phyloP scores from a whole-genome alignment of 2,113 vertebrate genomes.

The Perccottus glenii region DNA sequence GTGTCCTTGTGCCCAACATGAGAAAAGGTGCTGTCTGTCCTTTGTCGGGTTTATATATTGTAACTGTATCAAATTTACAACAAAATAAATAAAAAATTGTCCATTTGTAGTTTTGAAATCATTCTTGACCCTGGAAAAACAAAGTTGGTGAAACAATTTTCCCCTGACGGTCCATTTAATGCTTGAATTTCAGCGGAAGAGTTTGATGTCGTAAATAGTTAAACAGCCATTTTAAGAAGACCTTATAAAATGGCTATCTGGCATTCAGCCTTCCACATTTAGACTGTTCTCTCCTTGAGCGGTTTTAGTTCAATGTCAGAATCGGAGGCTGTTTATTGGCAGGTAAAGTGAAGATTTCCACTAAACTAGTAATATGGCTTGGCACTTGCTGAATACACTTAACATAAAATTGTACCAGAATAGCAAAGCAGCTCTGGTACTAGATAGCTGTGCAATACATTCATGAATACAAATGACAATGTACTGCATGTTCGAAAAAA shows the following conservation, averaged over 20 bases:
- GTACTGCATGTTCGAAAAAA: no score
- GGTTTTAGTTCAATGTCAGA: no score
- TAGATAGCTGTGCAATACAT: no score
- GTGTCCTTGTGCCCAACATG: conserved; percentile 33
- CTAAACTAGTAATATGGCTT: no score
- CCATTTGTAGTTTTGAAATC: background rate
- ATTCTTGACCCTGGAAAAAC: conserved; percentile 8
- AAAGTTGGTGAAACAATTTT: background rate
- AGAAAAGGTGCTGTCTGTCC: conserved; percentile 12
- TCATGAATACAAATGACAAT: no score
- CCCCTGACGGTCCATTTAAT: background rate
- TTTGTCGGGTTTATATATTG: conserved; percentile 39
- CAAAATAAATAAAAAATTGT: conserved; percentile 30
- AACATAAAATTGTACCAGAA: no score
- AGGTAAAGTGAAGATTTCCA: no score
- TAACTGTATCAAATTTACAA: conserved; percentile 46
- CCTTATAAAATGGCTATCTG: background rate
- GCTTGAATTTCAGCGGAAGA: background rate
- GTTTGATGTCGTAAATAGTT: conserved; percentile 2
- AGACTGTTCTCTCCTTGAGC: no score
- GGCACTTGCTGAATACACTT: no score
- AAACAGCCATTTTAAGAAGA: background rate
- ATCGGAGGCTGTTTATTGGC: no score
- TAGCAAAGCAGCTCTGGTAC: no score
- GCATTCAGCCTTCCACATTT: no score